Percentiles rank a stretch among this genome's conserved stretches.
Conservation (phyloP, 64 coral and sea anemone species). For the Montipora efflorescens region DNA sequence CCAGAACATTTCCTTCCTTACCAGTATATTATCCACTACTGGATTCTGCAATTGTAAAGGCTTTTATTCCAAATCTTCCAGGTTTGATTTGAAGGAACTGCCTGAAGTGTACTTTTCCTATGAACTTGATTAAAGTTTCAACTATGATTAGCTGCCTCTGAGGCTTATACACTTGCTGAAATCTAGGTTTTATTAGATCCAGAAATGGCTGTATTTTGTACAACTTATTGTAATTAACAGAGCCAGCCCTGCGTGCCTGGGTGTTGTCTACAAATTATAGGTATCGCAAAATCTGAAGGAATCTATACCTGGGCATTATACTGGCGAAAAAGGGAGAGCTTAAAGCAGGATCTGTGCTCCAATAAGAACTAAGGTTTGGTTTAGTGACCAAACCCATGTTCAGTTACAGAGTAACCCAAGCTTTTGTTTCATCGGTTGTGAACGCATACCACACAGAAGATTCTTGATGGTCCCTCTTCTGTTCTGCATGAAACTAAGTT, state of each 20-base stretch:
- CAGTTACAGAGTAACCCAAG: not conserved
- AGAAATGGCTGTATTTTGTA: constrained; percentile 39
- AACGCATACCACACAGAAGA: not conserved
- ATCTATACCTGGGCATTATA: constrained; percentile 31
- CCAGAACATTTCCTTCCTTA: not conserved
- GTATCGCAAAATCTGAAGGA: not conserved
- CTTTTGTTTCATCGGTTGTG: not conserved
- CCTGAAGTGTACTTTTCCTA: constrained; percentile 47
- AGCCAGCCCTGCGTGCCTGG: not conserved
- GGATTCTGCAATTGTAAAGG: not conserved
- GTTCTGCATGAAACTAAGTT: too few species aligned
- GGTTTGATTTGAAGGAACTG: constrained; percentile 46
- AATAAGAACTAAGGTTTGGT: not conserved
- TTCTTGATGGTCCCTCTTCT: too few species aligned
- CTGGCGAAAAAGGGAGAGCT: not conserved
- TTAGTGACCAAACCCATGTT: not conserved
- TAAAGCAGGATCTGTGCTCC: not conserved
- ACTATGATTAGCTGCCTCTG: constrained; percentile 5
- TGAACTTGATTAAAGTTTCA: constrained; percentile 44
- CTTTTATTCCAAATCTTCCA: constrained; percentile 47
- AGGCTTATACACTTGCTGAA: constrained; percentile 4
- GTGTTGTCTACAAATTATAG: constrained; percentile 49
- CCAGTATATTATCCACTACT: constrained; percentile 44
- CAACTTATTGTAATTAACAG: constrained; percentile 10
- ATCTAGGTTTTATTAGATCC: not conserved